Base-by-base conservation (phyloP, 2,113 vertebrate species). In the Machaerirhynchus nigripectus region DNA sequence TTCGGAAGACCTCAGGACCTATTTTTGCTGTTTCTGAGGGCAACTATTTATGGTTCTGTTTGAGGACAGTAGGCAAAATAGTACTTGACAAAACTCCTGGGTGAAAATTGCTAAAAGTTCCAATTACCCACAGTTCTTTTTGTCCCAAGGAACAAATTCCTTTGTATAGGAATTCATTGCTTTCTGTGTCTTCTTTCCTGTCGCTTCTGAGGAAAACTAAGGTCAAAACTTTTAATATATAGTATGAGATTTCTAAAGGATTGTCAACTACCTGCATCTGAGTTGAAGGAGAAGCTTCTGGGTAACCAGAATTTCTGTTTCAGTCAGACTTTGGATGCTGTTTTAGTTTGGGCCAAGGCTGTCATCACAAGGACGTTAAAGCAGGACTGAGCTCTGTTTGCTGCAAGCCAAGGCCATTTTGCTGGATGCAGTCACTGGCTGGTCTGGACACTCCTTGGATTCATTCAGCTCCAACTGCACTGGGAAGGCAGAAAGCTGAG, bases 331-430 rank as follows among this genome's bases (percentile, higher is more conserved):
- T 74, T 26, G 5, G 3, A 17, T 39, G 15, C 10, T 40, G 6
- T 28, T 7, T 27, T 78, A 35, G 16, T 68, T 68, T 64, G 57
- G 53, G 35, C 31, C 30, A 60, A 63, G 31, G 21, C 33, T 87
- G 23, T 12, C 21, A 31, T 30, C 0, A 0, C 1, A 3, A 27
- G 7, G 13, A 70, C 33, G 18, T 50, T 50, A 46, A 26, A 78
- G 40, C 8, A 74, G 33, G 13, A 50, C 22, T 21, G 30, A 50
- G 30, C 46, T 70, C 18, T 37, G 9, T 26, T 71, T 75, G 16
- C 39, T 63, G 46, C 31, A 64, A 60, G 23, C 7, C 76, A 42
- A 80, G 26, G 27, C 19, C 3, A 4, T 53, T 75, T 70, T 37
- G 2, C 31, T 60, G 33, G 42, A n/a, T 39, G 23, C n/a, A 76